Evolutionary conservation across 1,140 invertebrate species (phyloP).

Genomic region (Lepidurus apus): DNA sequence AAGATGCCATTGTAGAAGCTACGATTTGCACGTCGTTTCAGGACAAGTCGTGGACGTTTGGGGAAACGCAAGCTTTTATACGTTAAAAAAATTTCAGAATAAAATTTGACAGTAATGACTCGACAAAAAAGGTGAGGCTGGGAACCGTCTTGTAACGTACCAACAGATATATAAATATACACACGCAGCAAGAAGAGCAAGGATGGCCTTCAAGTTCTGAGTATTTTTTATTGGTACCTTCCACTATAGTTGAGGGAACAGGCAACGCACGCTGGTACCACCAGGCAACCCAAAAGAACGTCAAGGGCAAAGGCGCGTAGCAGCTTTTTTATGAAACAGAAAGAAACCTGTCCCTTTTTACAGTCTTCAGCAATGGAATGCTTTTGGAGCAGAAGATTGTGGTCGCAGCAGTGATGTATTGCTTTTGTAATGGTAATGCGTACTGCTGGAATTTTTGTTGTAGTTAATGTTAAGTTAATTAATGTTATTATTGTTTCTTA

Average conservation of each 20-base stretch:
- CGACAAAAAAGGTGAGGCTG: background rate
- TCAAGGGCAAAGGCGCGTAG: constrained; percentile 1
- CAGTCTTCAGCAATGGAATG: too few species aligned
- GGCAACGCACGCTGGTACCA: background rate
- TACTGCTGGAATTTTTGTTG: too few species aligned
- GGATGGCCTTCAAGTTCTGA: background rate
- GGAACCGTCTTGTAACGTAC: background rate
- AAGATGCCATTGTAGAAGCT: background rate
- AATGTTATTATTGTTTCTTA: too few species aligned
- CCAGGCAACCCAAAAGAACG: background rate
- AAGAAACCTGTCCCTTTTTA: background rate
- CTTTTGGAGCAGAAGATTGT: too few species aligned
- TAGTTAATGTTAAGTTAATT: too few species aligned
- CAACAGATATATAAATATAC: background rate
- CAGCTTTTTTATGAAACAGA: background rate
- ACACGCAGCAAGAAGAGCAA: background rate
- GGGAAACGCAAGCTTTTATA: too few species aligned
- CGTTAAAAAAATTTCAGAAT: too few species aligned
- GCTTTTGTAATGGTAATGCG: too few species aligned
- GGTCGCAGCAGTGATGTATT: too few species aligned
- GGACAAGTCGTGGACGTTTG: background rate
- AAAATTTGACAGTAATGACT: too few species aligned
- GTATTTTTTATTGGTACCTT: background rate
- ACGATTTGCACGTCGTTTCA: background rate
- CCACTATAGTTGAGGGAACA: background rate